These are phyloP conservation scores for Melanargia galathea DNA, from an alignment of 2,888 invertebrate species.

Conservation along the genomic window DNA sequence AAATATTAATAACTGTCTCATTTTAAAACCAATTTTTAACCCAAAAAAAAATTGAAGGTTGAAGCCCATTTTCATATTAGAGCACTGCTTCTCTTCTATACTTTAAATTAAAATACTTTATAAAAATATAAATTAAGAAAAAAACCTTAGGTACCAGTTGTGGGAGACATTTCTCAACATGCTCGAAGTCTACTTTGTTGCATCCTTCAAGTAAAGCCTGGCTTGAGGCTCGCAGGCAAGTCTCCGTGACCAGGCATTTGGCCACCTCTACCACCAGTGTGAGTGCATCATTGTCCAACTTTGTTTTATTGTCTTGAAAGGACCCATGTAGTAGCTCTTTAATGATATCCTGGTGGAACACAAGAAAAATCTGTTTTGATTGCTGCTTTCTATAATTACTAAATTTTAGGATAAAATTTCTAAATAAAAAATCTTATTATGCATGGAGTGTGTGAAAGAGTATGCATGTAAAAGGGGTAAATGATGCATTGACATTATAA, in stretches of 20 bases:
- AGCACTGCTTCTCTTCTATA: too few species aligned
- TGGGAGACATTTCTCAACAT: conserved; percentile 81
- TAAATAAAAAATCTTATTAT: too few species aligned
- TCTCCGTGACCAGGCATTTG: conserved; percentile 80
- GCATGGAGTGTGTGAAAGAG: too few species aligned
- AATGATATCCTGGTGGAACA: conserved; percentile 69
- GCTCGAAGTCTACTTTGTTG: conserved; percentile 74
- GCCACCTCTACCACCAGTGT: conserved; percentile 77
- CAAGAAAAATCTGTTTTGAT: conserved; percentile 19
- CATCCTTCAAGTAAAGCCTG: conserved; percentile 74
- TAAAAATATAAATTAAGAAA: too few species aligned
- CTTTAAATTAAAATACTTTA: too few species aligned
- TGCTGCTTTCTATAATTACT: background rate
- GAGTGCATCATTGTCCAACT: conserved; percentile 78
- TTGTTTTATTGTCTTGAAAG: conserved; percentile 80
- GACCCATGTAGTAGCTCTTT: conserved; percentile 78
- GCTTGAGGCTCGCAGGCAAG: conserved; percentile 76
- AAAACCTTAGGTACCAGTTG: conserved; percentile 67
- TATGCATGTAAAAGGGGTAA: too few species aligned
- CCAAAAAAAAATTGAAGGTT: too few species aligned
- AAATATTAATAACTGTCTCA: too few species aligned
- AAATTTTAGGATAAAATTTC: background rate
- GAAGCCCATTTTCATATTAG: too few species aligned
- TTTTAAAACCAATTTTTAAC: too few species aligned
- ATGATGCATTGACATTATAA: too few species aligned